phyloP scores from a whole-genome alignment of 2,888 invertebrate genomes.

The Octonoba sinensis region DNA sequence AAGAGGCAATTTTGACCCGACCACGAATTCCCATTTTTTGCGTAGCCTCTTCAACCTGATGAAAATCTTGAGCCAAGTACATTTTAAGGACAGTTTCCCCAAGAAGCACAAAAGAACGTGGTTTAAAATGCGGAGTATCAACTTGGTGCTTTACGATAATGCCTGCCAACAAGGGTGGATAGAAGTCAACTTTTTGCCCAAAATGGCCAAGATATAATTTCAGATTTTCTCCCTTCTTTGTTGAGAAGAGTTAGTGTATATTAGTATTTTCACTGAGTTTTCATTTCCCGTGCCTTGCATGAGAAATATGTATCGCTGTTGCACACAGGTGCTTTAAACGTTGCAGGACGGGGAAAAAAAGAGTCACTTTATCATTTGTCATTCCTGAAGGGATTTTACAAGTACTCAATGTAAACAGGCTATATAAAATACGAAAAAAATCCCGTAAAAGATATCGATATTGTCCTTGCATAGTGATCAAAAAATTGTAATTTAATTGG shows the following conservation, averaged over 20 bases:
- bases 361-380: too few relatives aligned
- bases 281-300: neutral
- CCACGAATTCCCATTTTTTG: neutral
- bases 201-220: constrained; percentile 9
- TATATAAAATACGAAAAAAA: too few relatives aligned
- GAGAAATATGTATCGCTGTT: too few relatives aligned
- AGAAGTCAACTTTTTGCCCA: constrained; percentile 2
- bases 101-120: constrained; percentile 23
- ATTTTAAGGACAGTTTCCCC: constrained; percentile 22
- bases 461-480: too few relatives aligned
- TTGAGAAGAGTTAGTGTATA: constrained; percentile 6
- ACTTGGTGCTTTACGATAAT: constrained; percentile 43
- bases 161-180: constrained; percentile 32
- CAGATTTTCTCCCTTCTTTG: constrained; percentile 23
- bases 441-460: too few relatives aligned
- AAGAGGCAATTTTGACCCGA: constrained; percentile 26
- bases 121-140: constrained; percentile 43
- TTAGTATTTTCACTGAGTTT: constrained; percentile 6
- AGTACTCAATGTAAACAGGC: too few relatives aligned
- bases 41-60: constrained; percentile 4
- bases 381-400: too few relatives aligned
- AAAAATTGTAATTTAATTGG: too few relatives aligned
- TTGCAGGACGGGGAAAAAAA: too few relatives aligned
- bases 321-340: too few relatives aligned
- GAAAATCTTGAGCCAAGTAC: constrained; percentile 13